Evolutionary conservation across 2,797 vertebrate genomes (phyloP), one percentile per base, ranked within the genome.

Genomic region (Gallinago nigripennis): DNA sequence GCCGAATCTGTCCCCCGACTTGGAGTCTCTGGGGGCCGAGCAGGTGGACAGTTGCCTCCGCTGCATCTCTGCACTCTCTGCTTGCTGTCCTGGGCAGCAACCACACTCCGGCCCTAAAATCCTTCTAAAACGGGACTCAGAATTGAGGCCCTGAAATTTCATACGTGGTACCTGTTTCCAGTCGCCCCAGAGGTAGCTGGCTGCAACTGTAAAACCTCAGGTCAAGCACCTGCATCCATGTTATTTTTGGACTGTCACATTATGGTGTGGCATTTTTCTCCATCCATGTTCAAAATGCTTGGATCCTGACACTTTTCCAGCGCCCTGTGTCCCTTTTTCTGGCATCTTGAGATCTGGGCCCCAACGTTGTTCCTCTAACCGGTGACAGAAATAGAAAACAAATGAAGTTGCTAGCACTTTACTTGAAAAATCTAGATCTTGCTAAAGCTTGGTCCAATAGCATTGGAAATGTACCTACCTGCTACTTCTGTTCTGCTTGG

Each of bases 291-390:
- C 25, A 45, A n/a, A 95, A 45, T 33, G 43, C 12, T 58, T 61
- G 15, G 18, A 57, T 81, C 51, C 6, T 43, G 27, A 28, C 28
- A 13, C 39, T 39, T 71, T 12, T 18, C 5, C 17, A 11, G 23
- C 2, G 0, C 41, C 8, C 1, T 30, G 9, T 28, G n/a, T 6
- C 11, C 12, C 2, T 1, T 1, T 41, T 3, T 39, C 45, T 63
- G 20, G 8, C 24, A 43, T 12, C 33, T 33, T 28, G 6, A 79
- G 39, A 39, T 70, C 0, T 46, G n/a, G 16, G 51, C 30, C n/a
- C 9, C 21, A 31, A 43, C 82, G 69, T 17, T 58, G 18, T 14
- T 27, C 4, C n/a, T 65, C 18, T 79, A 53, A 13, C 41, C 45
- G 39, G 3, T 41, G 58, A 50, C 48, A 69, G 46, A 69, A 53